These are phyloP conservation scores for Meriones psammophilus DNA, from an alignment of 2,797 vertebrate species.

Conservation along the genomic window DNA sequence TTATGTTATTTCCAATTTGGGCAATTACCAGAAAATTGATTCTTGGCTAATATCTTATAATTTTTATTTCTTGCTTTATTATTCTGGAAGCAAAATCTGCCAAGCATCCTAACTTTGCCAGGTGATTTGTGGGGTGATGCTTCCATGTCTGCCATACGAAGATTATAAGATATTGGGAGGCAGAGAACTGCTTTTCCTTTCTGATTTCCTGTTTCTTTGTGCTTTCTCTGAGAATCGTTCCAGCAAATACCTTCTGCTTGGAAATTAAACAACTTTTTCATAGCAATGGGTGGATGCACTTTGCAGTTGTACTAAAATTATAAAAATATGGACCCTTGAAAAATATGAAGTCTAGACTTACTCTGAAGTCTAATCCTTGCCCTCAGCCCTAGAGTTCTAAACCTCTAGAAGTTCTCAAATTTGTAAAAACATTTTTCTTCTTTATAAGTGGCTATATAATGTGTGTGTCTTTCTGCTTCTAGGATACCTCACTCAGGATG, in stretches of 20 bases:
- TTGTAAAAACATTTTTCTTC: neutral
- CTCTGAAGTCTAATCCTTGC: neutral
- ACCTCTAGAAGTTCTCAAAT: neutral
- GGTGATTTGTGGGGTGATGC: neutral
- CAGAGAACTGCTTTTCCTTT: neutral
- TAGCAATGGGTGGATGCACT: neutral
- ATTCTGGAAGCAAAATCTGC: neutral
- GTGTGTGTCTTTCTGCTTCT: too few relatives aligned
- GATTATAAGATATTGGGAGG: fast-evolving
- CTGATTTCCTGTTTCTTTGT: neutral
- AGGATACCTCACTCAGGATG: too few relatives aligned
- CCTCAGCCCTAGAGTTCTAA: neutral
- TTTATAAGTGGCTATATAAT: too few relatives aligned
- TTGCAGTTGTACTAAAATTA: neutral
- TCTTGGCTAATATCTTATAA: neutral
- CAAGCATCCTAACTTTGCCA: neutral
- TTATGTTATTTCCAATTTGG: neutral
- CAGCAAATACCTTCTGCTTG: neutral
- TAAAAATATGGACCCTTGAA: neutral
- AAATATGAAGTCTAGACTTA: neutral
- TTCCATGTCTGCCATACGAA: neutral
- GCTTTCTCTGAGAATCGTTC: neutral
- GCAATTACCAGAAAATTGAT: neutral
- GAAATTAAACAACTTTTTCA: neutral
- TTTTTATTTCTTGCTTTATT: neutral